Conservation (phyloP, 2,888 invertebrate genomes). For the Sinohyriopsis cumingii region DNA sequence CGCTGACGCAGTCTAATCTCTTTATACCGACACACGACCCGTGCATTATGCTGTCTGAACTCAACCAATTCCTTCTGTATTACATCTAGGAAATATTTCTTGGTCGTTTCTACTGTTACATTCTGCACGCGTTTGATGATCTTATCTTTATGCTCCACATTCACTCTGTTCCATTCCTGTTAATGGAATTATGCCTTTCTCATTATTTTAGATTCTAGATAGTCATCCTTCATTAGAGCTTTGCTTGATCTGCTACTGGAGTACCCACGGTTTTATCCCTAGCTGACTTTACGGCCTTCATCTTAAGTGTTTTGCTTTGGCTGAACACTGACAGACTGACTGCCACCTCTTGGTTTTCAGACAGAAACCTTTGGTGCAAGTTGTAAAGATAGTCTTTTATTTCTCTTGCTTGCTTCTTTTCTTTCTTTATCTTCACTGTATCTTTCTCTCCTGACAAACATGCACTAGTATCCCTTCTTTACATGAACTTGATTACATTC, state of each 20-base stretch:
- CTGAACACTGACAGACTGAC: constrained; percentile 27
- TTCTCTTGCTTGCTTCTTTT: constrained; percentile 14
- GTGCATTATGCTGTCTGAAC: constrained; percentile 27
- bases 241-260: constrained; percentile 9
- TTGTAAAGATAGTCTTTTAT: constrained; percentile 23
- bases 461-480: too few relatives aligned
- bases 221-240: constrained; percentile 1
- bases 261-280: constrained; percentile 16
- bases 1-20: constrained; percentile 3
- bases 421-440: constrained; percentile 6
- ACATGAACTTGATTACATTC: too few relatives aligned
- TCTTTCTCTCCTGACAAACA: constrained; percentile 16
- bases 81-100: constrained; percentile 14
- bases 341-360: constrained; percentile 22
- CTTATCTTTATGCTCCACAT: constrained; percentile 16
- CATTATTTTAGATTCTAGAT: neutral
- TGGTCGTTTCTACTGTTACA: constrained; percentile 1
- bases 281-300: constrained; percentile 10
- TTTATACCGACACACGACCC: constrained; percentile 31
- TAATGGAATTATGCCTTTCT: constrained; percentile 8
- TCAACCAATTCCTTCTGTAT: constrained; percentile 19
- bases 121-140: constrained; percentile 15
- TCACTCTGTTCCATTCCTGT: constrained; percentile 22
- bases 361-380: constrained; percentile 18
- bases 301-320: constrained; percentile 23